Conservation (phyloP, 2,888 invertebrate genomes). For the Drosophila multiciliata region DNA sequence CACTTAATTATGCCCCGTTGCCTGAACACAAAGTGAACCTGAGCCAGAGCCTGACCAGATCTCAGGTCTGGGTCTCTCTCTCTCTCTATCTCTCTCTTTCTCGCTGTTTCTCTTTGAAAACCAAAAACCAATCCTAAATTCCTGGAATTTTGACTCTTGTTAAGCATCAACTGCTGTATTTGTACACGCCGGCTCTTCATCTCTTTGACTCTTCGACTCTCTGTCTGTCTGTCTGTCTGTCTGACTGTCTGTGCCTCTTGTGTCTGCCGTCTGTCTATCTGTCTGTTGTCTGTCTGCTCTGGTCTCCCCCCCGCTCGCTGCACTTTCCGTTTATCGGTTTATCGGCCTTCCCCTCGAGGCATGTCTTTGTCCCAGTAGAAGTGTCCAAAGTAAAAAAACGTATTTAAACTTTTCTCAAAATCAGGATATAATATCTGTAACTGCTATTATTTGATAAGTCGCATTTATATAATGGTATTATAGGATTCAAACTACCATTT, state of each 20-base stretch:
- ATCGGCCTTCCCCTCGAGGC: conserved; percentile 2
- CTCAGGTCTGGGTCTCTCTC: conserved; percentile 20
- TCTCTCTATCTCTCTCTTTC: conserved; percentile 3
- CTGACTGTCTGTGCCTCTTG: conserved; percentile 6
- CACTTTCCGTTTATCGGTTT: conserved; percentile 13
- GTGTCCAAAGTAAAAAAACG: conserved; percentile 1
- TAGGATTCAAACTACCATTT: neutral
- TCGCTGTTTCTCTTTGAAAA: conserved; percentile 6
- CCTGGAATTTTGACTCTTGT: conserved; percentile 78
- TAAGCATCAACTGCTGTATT: conserved; percentile 76
- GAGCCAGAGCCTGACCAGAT: conserved; percentile 26
- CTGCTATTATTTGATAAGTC: neutral
- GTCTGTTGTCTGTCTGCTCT: conserved; percentile 10
- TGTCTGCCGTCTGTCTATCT: conserved; percentile 22
- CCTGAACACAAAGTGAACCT: conserved; percentile 13
- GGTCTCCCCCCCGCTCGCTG: neutral
- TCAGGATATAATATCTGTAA: neutral
- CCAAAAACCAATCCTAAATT: conserved; percentile 79
- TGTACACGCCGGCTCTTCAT: conserved; percentile 61
- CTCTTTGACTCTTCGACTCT: conserved; percentile 17
- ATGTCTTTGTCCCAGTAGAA: conserved; percentile 4
- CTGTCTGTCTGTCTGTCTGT: conserved; percentile 18
- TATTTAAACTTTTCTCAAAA: neutral
- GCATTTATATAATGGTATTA: neutral
- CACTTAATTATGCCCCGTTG: conserved; percentile 73